Conservation (phyloP, 1,140 invertebrate genomes). For the Cataglyphis hispanica region DNA sequence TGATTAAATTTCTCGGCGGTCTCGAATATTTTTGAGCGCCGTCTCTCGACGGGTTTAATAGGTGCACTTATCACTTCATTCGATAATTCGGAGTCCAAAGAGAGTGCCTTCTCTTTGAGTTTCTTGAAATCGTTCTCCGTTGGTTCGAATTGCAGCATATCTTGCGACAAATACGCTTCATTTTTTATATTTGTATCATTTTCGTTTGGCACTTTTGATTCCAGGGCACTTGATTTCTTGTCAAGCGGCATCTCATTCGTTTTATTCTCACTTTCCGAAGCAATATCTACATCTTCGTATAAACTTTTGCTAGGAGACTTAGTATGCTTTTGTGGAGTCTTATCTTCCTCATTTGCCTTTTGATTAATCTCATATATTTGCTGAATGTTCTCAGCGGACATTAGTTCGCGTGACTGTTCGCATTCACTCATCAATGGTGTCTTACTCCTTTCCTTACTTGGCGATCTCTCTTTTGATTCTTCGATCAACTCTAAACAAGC, state of each 20-base stretch:
- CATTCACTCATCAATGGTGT: constrained; percentile 67
- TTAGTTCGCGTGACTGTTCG: constrained; percentile 62
- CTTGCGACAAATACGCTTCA: background rate
- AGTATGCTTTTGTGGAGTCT: constrained; percentile 60
- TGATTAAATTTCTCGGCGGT: constrained; percentile 91
- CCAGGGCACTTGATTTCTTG: constrained; percentile 80
- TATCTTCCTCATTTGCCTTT: constrained; percentile 56
- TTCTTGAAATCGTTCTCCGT: constrained; percentile 77
- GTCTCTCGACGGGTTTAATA: constrained; percentile 86
- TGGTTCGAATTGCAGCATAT: constrained; percentile 50
- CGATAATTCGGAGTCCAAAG: constrained; percentile 76
- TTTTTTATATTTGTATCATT: constrained; percentile 20
- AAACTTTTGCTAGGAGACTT: constrained; percentile 26
- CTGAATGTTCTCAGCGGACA: constrained; percentile 52
- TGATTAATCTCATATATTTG: constrained; percentile 31
- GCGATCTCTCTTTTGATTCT: constrained; percentile 77
- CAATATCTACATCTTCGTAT: background rate
- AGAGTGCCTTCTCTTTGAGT: constrained; percentile 78
- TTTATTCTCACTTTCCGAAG: constrained; percentile 22
- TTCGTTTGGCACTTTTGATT: constrained; percentile 77
- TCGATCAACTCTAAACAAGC: constrained; percentile 76
- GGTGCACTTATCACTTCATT: constrained; percentile 68
- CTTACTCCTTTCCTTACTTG: constrained; percentile 79
- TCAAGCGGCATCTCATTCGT: constrained; percentile 63
- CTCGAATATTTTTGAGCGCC: constrained; percentile 90